phyloP scores from a whole-genome alignment of 2,113 vertebrate species.

The Malurus cyaneus region DNA sequence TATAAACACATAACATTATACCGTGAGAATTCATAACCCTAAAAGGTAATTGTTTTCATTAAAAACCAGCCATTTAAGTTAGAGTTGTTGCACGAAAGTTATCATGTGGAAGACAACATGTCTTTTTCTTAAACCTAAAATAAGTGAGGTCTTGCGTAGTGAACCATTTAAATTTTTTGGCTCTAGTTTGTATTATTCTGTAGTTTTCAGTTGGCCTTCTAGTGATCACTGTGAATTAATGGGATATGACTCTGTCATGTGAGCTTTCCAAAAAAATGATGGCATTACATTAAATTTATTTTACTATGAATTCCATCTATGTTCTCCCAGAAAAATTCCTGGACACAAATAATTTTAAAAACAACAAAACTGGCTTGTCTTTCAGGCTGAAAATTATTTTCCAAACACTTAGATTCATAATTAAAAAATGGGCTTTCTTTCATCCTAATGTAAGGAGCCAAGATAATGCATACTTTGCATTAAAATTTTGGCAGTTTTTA shows the following conservation, averaged over 20 bases:
- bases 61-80: neutral
- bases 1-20: slow-evolving; percentile 2
- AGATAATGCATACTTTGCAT: neutral
- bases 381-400: slow-evolving; percentile 39
- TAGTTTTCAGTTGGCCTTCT: slow-evolving; percentile 55
- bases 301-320: slow-evolving; percentile 58
- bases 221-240: slow-evolving; percentile 59
- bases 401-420: slow-evolving; percentile 28
- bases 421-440: slow-evolving; percentile 35
- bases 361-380: slow-evolving; percentile 34
- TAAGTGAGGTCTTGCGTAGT: slow-evolving; percentile 46
- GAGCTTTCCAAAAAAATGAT: slow-evolving; percentile 49
- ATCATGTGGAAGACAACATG: neutral
- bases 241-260: slow-evolving; percentile 51
- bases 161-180: slow-evolving; percentile 50
- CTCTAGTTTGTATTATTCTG: slow-evolving; percentile 45
- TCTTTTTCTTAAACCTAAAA: neutral
- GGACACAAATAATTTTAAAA: slow-evolving; percentile 56
- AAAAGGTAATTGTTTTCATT: slow-evolving; percentile 2
- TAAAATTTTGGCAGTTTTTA: neutral
- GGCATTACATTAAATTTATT: slow-evolving; percentile 63
- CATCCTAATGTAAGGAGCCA: neutral
- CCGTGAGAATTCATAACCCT: slow-evolving; percentile 26
- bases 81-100: neutral
- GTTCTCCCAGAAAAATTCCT: slow-evolving; percentile 52